Conservation (phyloP, 35 echinoderm and acorn worm species). For the Diadema setosum region DNA sequence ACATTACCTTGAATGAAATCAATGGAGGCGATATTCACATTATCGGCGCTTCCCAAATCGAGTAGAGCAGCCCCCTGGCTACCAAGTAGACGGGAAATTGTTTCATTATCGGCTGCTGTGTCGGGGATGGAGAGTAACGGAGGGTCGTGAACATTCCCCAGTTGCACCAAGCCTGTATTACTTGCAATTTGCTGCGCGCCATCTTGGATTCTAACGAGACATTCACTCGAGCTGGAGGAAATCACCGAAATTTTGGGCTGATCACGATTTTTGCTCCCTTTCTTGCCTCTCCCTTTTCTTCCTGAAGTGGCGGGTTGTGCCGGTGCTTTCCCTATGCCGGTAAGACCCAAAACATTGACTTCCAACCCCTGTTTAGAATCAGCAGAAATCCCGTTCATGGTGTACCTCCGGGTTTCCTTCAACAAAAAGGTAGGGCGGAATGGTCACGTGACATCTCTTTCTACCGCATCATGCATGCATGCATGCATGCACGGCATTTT, state of each 20-base stretch:
- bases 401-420: constrained; percentile 22
- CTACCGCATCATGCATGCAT: no score
- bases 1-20: constrained; percentile 17
- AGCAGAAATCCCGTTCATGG: constrained; percentile 22
- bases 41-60: constrained; percentile 6
- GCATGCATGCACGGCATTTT: no score
- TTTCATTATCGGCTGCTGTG: constrained; percentile 7
- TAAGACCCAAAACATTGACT: constrained; percentile 1
- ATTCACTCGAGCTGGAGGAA: background rate
- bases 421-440: constrained; percentile 3
- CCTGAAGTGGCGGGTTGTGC: background rate
- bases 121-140: background rate
- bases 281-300: background rate
- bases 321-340: background rate
- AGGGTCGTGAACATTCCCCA: constrained; percentile 1
- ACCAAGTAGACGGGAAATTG: background rate
- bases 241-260: background rate
- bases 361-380: constrained; percentile 24
- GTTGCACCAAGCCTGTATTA: background rate
- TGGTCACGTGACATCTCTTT: background rate
- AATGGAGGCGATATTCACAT: background rate
- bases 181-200: background rate
- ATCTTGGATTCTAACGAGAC: constrained; percentile 9
- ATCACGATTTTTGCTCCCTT: background rate
- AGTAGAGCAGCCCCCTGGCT: constrained; percentile 7